These are phyloP conservation scores for Prionailurus bengalensis DNA, from an alignment of 2,113 vertebrate species.

Conservation along the genomic window DNA sequence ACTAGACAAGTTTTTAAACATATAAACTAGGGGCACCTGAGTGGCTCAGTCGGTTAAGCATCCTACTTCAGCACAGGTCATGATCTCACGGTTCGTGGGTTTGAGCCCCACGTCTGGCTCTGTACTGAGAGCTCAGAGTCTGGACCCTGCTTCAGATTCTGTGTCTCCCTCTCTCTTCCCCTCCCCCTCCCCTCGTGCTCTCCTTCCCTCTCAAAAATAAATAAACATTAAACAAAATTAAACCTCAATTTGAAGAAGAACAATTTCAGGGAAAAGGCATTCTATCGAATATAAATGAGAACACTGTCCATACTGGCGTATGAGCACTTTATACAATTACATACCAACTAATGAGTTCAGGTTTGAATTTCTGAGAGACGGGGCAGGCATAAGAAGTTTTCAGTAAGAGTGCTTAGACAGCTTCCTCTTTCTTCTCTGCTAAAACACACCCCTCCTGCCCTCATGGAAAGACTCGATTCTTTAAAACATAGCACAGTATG, in stretches of 20 bases:
- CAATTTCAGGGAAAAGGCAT: not conserved
- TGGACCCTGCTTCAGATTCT: too few relatives aligned
- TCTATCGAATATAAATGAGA: not conserved
- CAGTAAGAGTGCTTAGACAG: not conserved
- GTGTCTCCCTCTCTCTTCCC: too few relatives aligned
- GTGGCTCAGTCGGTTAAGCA: too few relatives aligned
- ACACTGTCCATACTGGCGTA: not conserved
- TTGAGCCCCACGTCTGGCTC: too few relatives aligned
- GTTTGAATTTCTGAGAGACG: not conserved
- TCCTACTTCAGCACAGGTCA: too few relatives aligned
- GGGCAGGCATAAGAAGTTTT: not conserved
- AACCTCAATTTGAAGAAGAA: not conserved
- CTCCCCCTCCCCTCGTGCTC: too few relatives aligned
- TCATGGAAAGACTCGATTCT: not conserved
- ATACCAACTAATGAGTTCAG: not conserved
- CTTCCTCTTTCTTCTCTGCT: not conserved
- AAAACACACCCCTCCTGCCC: not conserved
- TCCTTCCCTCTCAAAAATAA: too few relatives aligned
- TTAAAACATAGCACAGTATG: not conserved
- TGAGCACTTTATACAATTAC: not conserved
- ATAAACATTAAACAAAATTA: too few relatives aligned
- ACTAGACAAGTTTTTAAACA: too few relatives aligned
- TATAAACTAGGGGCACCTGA: too few relatives aligned
- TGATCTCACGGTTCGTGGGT: too few relatives aligned
- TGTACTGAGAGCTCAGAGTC: too few relatives aligned